Conservation (phyloP, 2,113 vertebrate species). For the Laticauda colubrina region DNA sequence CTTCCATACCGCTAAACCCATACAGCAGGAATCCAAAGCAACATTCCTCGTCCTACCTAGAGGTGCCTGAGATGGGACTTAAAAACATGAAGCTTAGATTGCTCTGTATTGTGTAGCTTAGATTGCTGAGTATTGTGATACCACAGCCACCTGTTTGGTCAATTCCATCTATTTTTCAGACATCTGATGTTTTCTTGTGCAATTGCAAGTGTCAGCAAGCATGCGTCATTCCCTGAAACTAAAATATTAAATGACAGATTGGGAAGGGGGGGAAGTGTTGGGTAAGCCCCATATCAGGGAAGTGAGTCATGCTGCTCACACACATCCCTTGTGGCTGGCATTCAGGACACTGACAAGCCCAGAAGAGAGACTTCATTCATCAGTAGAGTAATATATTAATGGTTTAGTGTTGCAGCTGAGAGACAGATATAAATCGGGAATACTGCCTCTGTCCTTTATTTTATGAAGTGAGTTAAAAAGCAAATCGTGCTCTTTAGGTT, state of each 20-base stretch:
- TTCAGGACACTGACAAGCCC: neutral
- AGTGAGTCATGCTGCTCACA: slow-evolving; percentile 17
- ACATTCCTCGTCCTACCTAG: neutral
- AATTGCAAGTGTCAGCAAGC: neutral
- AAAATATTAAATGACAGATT: slow-evolving; percentile 7
- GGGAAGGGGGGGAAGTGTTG: neutral
- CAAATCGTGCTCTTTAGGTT: neutral
- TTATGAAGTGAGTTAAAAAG: neutral
- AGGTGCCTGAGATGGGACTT: neutral
- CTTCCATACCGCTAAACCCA: neutral
- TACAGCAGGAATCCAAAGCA: neutral
- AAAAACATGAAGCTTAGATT: neutral
- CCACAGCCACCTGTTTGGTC: neutral
- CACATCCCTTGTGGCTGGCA: neutral
- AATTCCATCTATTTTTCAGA: neutral
- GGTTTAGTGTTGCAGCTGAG: neutral
- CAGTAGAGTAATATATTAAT: neutral
- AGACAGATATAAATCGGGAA: neutral
- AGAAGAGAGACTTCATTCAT: slow-evolving; percentile 23
- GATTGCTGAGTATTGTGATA: neutral
- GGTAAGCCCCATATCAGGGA: slow-evolving; percentile 16
- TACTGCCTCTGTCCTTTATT: neutral
- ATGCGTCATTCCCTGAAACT: slow-evolving; percentile 21
- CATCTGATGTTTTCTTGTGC: neutral
- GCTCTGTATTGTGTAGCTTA: neutral